Base-by-base conservation (phyloP, 2,888 invertebrate species). In the Chrysina gloriosa region DNA sequence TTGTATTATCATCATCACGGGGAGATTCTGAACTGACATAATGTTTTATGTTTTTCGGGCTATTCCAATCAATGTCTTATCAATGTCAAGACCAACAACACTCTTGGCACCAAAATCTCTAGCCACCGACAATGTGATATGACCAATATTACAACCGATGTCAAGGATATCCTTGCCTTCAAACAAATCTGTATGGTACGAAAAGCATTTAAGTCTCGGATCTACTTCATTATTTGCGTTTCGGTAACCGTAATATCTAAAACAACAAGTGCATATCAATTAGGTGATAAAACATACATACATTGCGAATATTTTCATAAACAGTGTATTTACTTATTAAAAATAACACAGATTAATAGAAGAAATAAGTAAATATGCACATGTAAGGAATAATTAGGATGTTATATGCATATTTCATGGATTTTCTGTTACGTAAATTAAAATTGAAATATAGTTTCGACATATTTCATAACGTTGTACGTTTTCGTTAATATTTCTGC, bases 141-240 rank as follows among this genome's bases (percentile, higher is more conserved):
- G 95, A 0, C 99, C 99, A 69, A 96, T 93, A 84, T 99, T 99
- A 84, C 98, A 99, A 11, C 99, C 99, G 79, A 99, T 93, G 80
- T 99, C 99, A 72, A 99, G 85, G 47, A 98, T 92, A 83, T 96
- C 94, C 83, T 95, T 97, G 72, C 91, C 91, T 71, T 90, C 87
- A 82, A 98, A 97, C 79, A 97, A 87, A 76, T 95, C 92, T 45
- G 88, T 85, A 76, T 94, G 90, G 78, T 90, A 88, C 68, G 89
- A 88, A 77, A 98, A 92, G 65, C 92, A 91, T 77, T 90, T 90
- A 73, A 98, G 84, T 63, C 99, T 88, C 47, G 92, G 88, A 83
- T 98, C 98, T 78, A 90, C 87, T 78, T 91, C 92, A 39, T 90
- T 89, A 75, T 92, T 90, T 19, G 92, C 87, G 83, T 96, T 95